A percentile compares a stretch with the other conserved stretches of the same genome.
These are phyloP conservation scores for Emydura subglobosa DNA, from an alignment of 2,113 vertebrate genomes.

Conservation along the genomic window DNA sequence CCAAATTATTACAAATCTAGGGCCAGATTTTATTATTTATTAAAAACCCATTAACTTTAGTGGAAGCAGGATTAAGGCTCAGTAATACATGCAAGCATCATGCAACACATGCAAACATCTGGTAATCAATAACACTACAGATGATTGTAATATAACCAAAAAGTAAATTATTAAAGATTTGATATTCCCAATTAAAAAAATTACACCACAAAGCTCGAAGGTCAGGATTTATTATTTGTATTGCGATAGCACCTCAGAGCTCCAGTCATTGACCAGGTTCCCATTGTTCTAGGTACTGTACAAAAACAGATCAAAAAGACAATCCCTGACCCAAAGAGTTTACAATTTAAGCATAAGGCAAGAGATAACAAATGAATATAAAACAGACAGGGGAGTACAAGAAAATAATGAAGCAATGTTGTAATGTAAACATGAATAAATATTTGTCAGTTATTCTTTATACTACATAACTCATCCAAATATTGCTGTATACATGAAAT, in stretches of 20 bases:
- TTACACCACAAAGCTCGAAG: too few species aligned
- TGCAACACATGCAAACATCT: too few species aligned
- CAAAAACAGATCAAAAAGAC: too few species aligned
- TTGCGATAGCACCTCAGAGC: not conserved
- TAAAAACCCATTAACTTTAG: not conserved
- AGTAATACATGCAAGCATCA: not conserved
- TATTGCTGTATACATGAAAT: not conserved
- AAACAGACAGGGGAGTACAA: not conserved
- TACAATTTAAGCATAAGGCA: not conserved
- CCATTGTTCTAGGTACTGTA: not conserved
- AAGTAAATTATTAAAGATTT: not conserved
- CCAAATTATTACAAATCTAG: not conserved
- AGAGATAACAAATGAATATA: not conserved
- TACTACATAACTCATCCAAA: not conserved
- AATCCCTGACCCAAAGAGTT: not conserved
- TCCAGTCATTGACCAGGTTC: not conserved
- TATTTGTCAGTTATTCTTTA: not conserved
- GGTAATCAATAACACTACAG: not conserved
- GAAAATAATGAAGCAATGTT: not conserved
- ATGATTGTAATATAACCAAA: not conserved
- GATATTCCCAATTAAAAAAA: not conserved
- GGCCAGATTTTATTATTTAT: not conserved
- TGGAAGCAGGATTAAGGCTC: not conserved
- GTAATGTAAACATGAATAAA: not conserved
- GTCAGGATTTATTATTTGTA: not conserved